Evolutionary conservation across 2,888 invertebrate species (phyloP).

Genomic region (Camponotus fellah): DNA sequence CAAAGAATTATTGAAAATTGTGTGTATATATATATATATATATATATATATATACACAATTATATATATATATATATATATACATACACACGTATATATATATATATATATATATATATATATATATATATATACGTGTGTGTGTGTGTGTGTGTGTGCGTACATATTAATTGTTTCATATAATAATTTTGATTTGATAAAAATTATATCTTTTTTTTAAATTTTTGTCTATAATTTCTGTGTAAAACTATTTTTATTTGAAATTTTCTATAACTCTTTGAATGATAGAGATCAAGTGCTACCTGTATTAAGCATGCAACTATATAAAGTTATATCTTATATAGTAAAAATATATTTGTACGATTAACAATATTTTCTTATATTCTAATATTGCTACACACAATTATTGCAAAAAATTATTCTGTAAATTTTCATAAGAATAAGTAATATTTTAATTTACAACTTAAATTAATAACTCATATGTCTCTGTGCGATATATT

Average conservation of each 20-base stretch:
- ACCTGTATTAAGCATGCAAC: background rate
- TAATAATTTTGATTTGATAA: background rate
- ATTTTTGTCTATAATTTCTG: background rate
- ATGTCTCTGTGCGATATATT: slow-evolving; percentile 15
- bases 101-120: background rate
- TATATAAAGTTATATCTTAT: slow-evolving; percentile 9
- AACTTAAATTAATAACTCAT: slow-evolving; percentile 20
- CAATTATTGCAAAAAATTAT: slow-evolving; percentile 29
- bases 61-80: background rate
- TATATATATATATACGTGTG: background rate
- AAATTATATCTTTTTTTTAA: background rate
- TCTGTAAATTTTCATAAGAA: slow-evolving; percentile 15
- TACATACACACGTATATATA: too few relatives aligned
- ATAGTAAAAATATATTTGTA: slow-evolving; percentile 31
- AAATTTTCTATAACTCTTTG: slow-evolving; percentile 22
- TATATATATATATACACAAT: background rate
- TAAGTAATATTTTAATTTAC: background rate
- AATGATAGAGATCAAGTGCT: slow-evolving; percentile 14
- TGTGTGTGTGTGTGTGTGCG: too few relatives aligned
- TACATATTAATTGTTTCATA: background rate
- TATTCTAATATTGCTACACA: slow-evolving; percentile 28
- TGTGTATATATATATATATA: background rate
- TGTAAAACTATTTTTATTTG: background rate
- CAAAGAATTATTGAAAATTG: slow-evolving; percentile 21
- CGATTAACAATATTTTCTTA: slow-evolving; percentile 7